A percentile compares a stretch with the other conserved stretches of the same genome.
Conservation (phyloP, 2,888 invertebrate species). For the Microctonus aethiopoides region DNA sequence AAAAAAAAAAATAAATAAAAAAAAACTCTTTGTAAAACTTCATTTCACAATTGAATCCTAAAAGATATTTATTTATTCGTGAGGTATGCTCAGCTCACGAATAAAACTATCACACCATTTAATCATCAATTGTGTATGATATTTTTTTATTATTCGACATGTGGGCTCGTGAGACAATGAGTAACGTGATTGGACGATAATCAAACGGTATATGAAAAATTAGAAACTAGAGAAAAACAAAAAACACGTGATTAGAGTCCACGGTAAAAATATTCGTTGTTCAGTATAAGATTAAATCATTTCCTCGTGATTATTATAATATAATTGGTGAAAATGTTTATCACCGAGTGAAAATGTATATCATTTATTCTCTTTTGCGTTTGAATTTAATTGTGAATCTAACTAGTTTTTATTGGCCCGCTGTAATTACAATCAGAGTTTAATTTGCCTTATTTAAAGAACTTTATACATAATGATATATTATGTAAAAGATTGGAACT, state of each 20-base stretch:
- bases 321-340: background rate
- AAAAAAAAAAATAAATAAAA: constrained; percentile 1
- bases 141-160: background rate
- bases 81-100: constrained; percentile 15
- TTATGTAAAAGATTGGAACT: constrained; percentile 11
- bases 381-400: constrained; percentile 1
- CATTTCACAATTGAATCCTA: constrained; percentile 10
- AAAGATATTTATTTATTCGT: background rate
- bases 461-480: constrained; percentile 3
- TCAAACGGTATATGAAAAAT: background rate
- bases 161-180: constrained; percentile 10
- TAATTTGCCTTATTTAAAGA: constrained; percentile 1
- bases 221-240: constrained; percentile 2
- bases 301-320: background rate
- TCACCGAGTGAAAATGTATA: background rate
- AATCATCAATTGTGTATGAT: background rate
- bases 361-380: background rate
- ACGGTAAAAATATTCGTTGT: constrained; percentile 3
- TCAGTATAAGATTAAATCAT: constrained; percentile 9
- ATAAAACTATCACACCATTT: background rate
- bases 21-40: background rate
- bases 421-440: constrained; percentile 16
- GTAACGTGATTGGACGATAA: background rate
- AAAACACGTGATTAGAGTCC: background rate
- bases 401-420: constrained; percentile 20